These are phyloP conservation scores for Cotesia glomerata DNA, from an alignment of 1,140 invertebrate genomes.

Conservation along the genomic window DNA sequence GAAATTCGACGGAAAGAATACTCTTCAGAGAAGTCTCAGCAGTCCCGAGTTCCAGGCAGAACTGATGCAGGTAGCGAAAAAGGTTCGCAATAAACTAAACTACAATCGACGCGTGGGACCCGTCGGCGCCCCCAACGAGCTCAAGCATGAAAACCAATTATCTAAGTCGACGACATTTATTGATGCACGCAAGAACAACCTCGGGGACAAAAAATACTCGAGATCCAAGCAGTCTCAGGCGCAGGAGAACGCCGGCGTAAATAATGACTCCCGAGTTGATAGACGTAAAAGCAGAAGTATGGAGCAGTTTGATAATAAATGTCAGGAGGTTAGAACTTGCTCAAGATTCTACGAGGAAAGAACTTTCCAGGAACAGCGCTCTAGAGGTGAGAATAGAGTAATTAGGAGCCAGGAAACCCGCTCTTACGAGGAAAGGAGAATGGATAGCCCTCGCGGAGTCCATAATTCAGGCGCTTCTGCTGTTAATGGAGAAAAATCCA, in stretches of 20 bases:
- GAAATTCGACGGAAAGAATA: slow-evolving; percentile 47
- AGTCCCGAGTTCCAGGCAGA: slow-evolving; percentile 74
- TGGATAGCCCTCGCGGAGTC: slow-evolving; percentile 2
- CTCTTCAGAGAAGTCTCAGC: slow-evolving; percentile 66
- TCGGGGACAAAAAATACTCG: slow-evolving; percentile 26
- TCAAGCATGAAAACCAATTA: slow-evolving; percentile 18
- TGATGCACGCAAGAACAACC: slow-evolving; percentile 16
- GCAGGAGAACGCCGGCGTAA: background rate
- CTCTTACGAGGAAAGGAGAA: slow-evolving; percentile 26
- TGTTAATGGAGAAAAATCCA: slow-evolving; percentile 12
- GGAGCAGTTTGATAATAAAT: slow-evolving; percentile 24
- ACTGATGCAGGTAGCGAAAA: slow-evolving; percentile 70
- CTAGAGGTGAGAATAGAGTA: slow-evolving; percentile 29
- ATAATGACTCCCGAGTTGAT: slow-evolving; percentile 17
- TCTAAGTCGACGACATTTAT: slow-evolving; percentile 15
- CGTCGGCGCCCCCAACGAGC: slow-evolving; percentile 32
- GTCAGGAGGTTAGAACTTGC: slow-evolving; percentile 27
- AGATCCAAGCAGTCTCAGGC: slow-evolving; percentile 14
- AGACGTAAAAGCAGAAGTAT: slow-evolving; percentile 23
- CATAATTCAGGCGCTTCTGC: slow-evolving; percentile 15
- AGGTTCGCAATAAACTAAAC: slow-evolving; percentile 62
- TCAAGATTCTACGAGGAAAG: slow-evolving; percentile 30
- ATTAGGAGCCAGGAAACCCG: slow-evolving; percentile 34
- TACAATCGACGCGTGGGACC: slow-evolving; percentile 33
- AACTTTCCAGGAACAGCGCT: slow-evolving; percentile 23